These are phyloP conservation scores for Nomada hirtipes DNA, from an alignment of 2,888 invertebrate species.

Conservation along the genomic window DNA sequence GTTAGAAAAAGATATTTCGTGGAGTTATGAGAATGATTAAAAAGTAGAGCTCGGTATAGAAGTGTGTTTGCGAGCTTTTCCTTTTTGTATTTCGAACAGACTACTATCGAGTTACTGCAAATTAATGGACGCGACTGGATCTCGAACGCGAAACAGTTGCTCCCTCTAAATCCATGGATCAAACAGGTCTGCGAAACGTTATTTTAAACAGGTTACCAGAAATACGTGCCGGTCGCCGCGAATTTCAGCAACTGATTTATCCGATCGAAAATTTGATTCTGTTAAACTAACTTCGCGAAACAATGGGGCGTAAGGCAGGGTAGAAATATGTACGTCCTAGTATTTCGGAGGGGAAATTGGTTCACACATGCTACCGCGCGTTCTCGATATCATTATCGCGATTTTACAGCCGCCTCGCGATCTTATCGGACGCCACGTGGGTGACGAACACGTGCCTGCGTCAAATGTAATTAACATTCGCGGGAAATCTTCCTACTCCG, in stretches of 20 bases:
- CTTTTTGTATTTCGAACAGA: neutral
- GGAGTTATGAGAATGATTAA: too few species aligned
- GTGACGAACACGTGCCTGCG: slow-evolving; percentile 35
- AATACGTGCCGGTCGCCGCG: slow-evolving; percentile 17
- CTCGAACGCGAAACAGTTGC: too few species aligned
- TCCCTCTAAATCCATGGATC: neutral
- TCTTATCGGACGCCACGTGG: slow-evolving; percentile 42
- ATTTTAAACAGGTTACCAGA: slow-evolving; percentile 39
- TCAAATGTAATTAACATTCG: slow-evolving; percentile 33
- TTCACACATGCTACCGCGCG: slow-evolving; percentile 40
- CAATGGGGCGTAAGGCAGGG: too few species aligned
- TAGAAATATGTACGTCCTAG: too few species aligned
- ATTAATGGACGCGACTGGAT: too few species aligned
- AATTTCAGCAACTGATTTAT: neutral
- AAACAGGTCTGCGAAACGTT: slow-evolving; percentile 1
- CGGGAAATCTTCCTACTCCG: neutral
- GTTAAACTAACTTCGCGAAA: too few species aligned
- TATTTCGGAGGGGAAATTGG: slow-evolving; percentile 6
- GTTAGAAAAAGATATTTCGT: too few species aligned
- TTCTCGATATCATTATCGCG: slow-evolving; percentile 40
- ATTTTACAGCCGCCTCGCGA: slow-evolving; percentile 18
- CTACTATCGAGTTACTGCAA: too few species aligned
- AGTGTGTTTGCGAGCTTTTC: too few species aligned
- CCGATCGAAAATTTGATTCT: neutral
- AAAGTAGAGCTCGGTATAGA: too few species aligned